Conservation (phyloP, 2,113 vertebrate species). For the Phylloscopus trochiloides region DNA sequence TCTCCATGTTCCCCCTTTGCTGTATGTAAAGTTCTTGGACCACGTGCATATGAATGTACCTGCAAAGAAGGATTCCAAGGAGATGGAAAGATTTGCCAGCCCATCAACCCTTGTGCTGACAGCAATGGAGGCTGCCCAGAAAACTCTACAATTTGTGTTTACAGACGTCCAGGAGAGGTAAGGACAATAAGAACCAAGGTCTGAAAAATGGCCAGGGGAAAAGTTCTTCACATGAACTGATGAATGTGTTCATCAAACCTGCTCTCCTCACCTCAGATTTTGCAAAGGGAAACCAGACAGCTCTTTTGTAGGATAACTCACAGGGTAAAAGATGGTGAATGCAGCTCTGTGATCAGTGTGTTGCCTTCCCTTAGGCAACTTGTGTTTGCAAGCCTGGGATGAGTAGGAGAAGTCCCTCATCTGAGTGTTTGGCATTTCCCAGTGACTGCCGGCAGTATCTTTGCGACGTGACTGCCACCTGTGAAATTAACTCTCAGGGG, state of each 20-base stretch:
- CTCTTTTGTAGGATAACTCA: not conserved
- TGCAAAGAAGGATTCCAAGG: conserved; percentile 84
- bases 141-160: conserved; percentile 83
- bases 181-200: not conserved
- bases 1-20: conserved; percentile 81
- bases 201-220: not conserved
- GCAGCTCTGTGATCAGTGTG: not conserved
- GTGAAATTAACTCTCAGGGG: conserved; percentile 67
- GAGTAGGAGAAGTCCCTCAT: conserved; percentile 20
- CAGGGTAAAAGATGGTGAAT: not conserved
- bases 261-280: not conserved
- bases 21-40: conserved; percentile 69
- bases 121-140: conserved; percentile 85
- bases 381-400: conserved; percentile 84
- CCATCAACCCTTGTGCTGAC: conserved; percentile 81
- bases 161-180: conserved; percentile 83
- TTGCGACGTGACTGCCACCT: conserved; percentile 78
- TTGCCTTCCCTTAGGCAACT: conserved; percentile 70
- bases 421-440: conserved; percentile 67
- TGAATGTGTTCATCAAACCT: not conserved
- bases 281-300: not conserved
- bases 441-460: conserved; percentile 61
- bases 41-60: conserved; percentile 74
- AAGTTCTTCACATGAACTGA: not conserved
- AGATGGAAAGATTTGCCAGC: conserved; percentile 83